Base-by-base conservation (phyloP, 1,140 invertebrate species). In the Marisa cornuarietis region DNA sequence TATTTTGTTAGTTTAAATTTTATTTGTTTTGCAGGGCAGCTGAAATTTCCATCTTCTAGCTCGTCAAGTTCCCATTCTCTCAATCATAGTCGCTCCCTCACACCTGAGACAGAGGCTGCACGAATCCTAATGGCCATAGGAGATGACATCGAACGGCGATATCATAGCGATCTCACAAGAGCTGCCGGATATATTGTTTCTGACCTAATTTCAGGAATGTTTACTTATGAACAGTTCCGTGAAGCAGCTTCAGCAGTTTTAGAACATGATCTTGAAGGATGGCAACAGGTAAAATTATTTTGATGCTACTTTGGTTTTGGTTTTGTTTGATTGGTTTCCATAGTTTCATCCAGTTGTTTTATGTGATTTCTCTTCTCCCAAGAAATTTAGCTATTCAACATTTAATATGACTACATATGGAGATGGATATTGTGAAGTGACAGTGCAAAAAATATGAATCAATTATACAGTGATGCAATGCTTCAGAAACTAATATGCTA, bases 51-150 rank as follows among this genome's bases (percentile, higher is more conserved):
- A 18, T 58, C 54, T 14, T 58, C 54, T 18, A 58, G 54, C 54
- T 58, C 54, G 1, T 58, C 54, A 14, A 58, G 11, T 58, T 58
- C 54, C 11, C 54, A 58, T 58, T 58, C 54, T 58, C 13, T n/a
- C 11, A 22, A 31, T n/a, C 49, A 80, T 75, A 54, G 73, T 75
- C 2, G 49, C 13, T 58, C 11, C 16, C 42, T 85, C 20, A 85
- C 83, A n/a, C 86, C 86, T 1, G 84, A 86, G 68, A 81, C 82
- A 18, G 80, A 86, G 66, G 85, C 82, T 26, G 86, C 86, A 0
- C 65, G 76, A 18, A 76, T 86, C 16, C 77, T 87, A 24, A 84
- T 84, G 20, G 78, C 80, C 22, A 87, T 88, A 24, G 87, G 86
- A 16, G 87, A 87, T 79, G 86, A 86, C 31, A 83, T 87, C 5